Percentiles rank a stretch among this genome's conserved stretches.
Conservation (phyloP, 1,140 invertebrate genomes). For the Planococcus citri region DNA sequence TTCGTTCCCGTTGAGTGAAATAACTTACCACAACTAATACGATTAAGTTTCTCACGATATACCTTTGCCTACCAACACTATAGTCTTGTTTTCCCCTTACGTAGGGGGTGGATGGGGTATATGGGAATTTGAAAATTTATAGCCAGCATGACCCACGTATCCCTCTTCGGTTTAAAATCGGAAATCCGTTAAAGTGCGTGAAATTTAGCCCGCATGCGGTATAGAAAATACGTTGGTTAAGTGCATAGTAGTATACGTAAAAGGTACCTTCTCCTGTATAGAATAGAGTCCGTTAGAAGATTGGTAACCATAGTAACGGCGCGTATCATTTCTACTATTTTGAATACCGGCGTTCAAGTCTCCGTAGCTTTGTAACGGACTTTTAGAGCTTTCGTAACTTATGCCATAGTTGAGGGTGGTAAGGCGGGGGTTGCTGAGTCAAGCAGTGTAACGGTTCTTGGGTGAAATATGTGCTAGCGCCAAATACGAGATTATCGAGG, state of each 20-base stretch:
- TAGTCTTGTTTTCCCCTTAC: no score
- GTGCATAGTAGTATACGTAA: no score
- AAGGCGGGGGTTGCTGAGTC: background rate
- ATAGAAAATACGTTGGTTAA: conserved; percentile 5
- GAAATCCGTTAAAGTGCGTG: conserved; percentile 5
- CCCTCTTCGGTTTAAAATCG: background rate
- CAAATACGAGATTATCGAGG: no score
- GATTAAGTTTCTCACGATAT: background rate
- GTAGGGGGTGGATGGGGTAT: background rate
- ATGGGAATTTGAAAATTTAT: background rate
- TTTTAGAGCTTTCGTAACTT: background rate
- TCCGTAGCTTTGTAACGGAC: background rate
- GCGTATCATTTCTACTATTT: background rate
- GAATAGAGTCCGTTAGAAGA: conserved; percentile 16
- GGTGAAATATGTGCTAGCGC: no score
- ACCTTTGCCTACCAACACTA: no score
- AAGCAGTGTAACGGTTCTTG: no score
- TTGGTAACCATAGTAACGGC: background rate
- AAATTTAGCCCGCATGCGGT: background rate
- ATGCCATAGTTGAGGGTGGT: background rate
- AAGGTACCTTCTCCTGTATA: no score
- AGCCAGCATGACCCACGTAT: no score
- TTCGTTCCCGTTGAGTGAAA: background rate
- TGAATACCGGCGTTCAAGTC: background rate
- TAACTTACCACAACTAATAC: background rate